A percentile compares a stretch with the other conserved stretches of the same genome.
phyloP scores from a whole-genome alignment of 2,888 invertebrate genomes.

The Ormyrus pomaceus region DNA sequence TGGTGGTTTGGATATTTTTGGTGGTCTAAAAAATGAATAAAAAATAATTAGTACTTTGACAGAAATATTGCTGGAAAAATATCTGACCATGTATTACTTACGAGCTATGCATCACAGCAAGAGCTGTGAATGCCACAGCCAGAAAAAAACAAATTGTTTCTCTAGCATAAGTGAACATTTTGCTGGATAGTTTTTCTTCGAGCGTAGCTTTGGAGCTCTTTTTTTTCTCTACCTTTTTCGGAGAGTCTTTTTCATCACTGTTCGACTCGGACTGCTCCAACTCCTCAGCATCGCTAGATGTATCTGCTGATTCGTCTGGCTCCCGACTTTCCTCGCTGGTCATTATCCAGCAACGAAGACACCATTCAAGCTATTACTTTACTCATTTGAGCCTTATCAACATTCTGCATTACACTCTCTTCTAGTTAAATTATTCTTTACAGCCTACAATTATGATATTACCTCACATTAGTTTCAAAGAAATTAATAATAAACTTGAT shows the following conservation, averaged over 20 bases:
- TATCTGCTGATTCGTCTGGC: slow-evolving; percentile 60
- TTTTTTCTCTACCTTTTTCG: slow-evolving; percentile 17
- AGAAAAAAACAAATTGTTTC: slow-evolving; percentile 82
- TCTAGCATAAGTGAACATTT: slow-evolving; percentile 81
- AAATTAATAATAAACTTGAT: too few species aligned
- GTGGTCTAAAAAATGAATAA: slow-evolving; percentile 75
- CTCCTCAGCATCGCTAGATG: slow-evolving; percentile 71
- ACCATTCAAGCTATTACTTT: slow-evolving; percentile 28
- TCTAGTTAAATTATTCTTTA: too few species aligned
- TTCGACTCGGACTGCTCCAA: slow-evolving; percentile 57
- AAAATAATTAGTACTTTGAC: background rate
- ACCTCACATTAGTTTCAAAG: too few species aligned
- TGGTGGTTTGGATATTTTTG: slow-evolving; percentile 79
- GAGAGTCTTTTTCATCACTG: background rate
- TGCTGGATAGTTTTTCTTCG: slow-evolving; percentile 69
- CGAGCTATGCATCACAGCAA: slow-evolving; percentile 85
- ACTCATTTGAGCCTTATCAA: slow-evolving; percentile 37
- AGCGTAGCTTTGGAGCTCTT: slow-evolving; percentile 41
- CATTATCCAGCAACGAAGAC: slow-evolving; percentile 67
- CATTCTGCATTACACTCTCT: too few species aligned
- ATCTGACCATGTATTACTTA: slow-evolving; percentile 74
- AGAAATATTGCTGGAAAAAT: too few species aligned
- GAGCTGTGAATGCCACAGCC: slow-evolving; percentile 81
- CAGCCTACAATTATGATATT: too few species aligned
- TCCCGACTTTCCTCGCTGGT: slow-evolving; percentile 66